Percentiles rank a stretch among this genome's conserved stretches.
Conservation (phyloP, 2,113 vertebrate genomes). For the Pampusana beccarii region DNA sequence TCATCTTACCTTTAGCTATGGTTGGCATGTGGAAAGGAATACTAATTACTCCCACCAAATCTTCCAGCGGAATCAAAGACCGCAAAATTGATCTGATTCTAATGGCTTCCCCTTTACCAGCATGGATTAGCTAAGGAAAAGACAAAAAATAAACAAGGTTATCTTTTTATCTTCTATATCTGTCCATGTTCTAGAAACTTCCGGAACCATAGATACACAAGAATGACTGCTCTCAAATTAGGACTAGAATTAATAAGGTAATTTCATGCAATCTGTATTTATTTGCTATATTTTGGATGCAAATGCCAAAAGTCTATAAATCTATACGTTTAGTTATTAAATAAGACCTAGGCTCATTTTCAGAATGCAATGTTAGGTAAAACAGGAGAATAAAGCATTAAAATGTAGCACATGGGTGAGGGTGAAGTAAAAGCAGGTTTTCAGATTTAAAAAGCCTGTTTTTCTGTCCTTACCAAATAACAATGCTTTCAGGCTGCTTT, state of each 20-base stretch:
- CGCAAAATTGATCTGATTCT: slow-evolving; percentile 94
- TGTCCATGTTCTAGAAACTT: background rate
- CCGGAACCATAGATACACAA: background rate
- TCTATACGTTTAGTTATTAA: background rate
- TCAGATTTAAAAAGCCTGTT: background rate
- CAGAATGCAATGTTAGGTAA: background rate
- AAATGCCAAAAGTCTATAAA: background rate
- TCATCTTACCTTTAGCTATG: slow-evolving; percentile 85
- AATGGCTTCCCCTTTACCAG: slow-evolving; percentile 95
- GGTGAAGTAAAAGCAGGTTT: background rate
- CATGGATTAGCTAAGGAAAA: slow-evolving; percentile 86
- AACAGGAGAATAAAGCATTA: background rate
- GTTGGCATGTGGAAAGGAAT: slow-evolving; percentile 94
- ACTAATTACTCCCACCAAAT: slow-evolving; percentile 95
- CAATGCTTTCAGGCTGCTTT: background rate
- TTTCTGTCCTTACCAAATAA: background rate
- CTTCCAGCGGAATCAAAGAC: slow-evolving; percentile 92
- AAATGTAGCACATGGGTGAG: background rate
- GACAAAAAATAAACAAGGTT: background rate
- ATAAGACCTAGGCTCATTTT: background rate
- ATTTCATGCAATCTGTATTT: background rate
- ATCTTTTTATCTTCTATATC: background rate
- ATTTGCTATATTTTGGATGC: background rate
- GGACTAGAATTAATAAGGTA: background rate
- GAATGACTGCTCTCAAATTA: background rate